Percentiles rank a stretch among this genome's conserved stretches.
phyloP scores from a whole-genome alignment of 2,888 invertebrate genomes.

The Arge pagana region DNA sequence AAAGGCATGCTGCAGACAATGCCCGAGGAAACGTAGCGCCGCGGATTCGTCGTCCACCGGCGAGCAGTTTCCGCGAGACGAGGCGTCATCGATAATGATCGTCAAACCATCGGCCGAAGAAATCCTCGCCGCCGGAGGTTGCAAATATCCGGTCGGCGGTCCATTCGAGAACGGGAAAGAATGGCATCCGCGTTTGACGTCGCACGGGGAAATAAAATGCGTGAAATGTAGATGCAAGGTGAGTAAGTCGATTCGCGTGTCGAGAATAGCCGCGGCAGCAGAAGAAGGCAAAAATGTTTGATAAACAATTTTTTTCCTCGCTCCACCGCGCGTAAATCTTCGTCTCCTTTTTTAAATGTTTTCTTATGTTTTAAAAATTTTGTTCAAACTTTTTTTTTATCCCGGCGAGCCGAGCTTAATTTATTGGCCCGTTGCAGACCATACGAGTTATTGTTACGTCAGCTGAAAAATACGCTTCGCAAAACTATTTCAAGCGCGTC shows the following conservation, averaged over 20 bases:
- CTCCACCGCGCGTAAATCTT: no score
- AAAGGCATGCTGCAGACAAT: conserved; percentile 80
- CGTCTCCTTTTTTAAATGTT: no score
- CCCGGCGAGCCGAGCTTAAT: no score
- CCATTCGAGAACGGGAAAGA: conserved; percentile 76
- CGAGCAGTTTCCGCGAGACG: conserved; percentile 59
- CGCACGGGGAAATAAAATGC: conserved; percentile 87
- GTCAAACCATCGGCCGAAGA: conserved; percentile 68
- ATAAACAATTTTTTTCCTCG: no score
- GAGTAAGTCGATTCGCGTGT: no score
- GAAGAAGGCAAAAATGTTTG: no score
- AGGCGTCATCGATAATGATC: conserved; percentile 55
- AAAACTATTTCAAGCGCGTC: no score
- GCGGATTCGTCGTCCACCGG: conserved; percentile 47
- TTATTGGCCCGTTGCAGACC: no score
- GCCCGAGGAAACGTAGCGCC: conserved; percentile 59
- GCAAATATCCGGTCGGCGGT: conserved; percentile 72
- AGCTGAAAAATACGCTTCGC: no score
- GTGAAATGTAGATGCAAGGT: conserved; percentile 92
- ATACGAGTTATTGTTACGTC: no score
- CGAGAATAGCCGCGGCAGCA: conserved; percentile 9
- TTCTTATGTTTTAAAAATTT: no score
- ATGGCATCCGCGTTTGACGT: conserved; percentile 87
- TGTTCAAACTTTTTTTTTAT: no score
- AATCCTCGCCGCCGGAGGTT: conserved; percentile 79